These are phyloP conservation scores for Nasonia oneida DNA, from an alignment of 2,888 invertebrate genomes.

Conservation along the genomic window DNA sequence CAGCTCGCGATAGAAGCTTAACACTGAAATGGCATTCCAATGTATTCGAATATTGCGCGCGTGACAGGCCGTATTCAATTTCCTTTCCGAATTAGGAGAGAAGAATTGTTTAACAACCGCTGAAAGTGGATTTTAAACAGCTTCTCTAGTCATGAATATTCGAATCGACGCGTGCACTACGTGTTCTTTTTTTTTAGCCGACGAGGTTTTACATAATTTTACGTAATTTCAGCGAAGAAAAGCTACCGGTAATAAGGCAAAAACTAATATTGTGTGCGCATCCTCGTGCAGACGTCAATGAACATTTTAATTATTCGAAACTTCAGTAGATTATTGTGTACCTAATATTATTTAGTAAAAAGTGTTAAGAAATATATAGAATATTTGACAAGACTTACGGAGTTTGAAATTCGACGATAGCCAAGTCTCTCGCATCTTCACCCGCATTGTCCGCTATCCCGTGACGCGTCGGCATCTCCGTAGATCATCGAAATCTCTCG, in stretches of 20 bases:
- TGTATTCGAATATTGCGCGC: neutral
- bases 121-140: neutral
- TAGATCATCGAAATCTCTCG: no score
- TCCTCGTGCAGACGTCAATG: neutral
- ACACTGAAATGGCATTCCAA: neutral
- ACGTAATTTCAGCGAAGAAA: neutral
- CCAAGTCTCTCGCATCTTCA: neutral
- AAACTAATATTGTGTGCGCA: neutral
- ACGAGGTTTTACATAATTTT: neutral
- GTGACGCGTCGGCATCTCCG: neutral
- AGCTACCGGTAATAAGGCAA: neutral
- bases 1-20: neutral
- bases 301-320: neutral
- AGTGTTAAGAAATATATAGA: neutral
- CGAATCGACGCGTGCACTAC: neutral
- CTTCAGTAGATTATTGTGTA: neutral
- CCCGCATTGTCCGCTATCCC: neutral
- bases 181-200: neutral
- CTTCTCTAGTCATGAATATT: constrained; percentile 5
- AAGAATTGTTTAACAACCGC: neutral
- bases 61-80: neutral
- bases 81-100: neutral
- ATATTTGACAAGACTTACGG: neutral
- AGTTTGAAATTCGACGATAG: neutral
- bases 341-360: neutral